Evolutionary conservation across 1,140 invertebrate species (phyloP).

Genomic region (Drusus annulatus): DNA sequence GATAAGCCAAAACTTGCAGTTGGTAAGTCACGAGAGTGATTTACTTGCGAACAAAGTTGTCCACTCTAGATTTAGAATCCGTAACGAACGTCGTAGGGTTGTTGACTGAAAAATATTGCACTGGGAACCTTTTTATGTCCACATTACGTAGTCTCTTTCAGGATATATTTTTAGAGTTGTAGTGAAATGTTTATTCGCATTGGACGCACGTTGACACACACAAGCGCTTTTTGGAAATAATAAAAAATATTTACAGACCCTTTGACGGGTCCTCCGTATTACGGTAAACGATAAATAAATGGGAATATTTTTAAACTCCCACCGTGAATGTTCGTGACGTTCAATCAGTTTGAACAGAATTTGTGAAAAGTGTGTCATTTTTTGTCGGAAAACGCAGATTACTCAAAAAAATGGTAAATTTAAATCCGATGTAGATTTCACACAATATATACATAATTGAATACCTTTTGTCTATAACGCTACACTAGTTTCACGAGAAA

Average conservation of each 20-base stretch:
- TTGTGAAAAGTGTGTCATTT: too few relatives aligned
- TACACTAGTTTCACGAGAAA: too few relatives aligned
- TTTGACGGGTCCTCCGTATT: background rate
- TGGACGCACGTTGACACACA: conserved; percentile 15
- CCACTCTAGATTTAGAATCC: too few relatives aligned
- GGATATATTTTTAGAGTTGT: background rate
- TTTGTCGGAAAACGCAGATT: too few relatives aligned
- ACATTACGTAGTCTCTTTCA: conserved; percentile 12
- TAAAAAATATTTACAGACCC: conserved; percentile 8
- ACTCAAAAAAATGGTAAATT: too few relatives aligned
- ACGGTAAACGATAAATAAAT: conserved; percentile 3
- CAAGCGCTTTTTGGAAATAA: background rate
- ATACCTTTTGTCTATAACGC: too few relatives aligned
- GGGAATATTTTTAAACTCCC: background rate
- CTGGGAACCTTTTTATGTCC: conserved; percentile 36
- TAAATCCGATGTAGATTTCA: too few relatives aligned
- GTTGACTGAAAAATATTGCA: conserved; percentile 40
- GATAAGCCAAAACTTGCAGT: too few relatives aligned
- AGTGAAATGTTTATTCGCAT: conserved; percentile 14
- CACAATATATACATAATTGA: too few relatives aligned
- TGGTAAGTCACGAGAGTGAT: too few relatives aligned
- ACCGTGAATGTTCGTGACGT: conserved; percentile 10
- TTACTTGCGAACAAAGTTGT: too few relatives aligned
- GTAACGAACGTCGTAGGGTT: conserved; percentile 1
- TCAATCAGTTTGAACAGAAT: background rate